Conservation (phyloP, 2,113 vertebrate genomes). For the Uropsilus gracilis region DNA sequence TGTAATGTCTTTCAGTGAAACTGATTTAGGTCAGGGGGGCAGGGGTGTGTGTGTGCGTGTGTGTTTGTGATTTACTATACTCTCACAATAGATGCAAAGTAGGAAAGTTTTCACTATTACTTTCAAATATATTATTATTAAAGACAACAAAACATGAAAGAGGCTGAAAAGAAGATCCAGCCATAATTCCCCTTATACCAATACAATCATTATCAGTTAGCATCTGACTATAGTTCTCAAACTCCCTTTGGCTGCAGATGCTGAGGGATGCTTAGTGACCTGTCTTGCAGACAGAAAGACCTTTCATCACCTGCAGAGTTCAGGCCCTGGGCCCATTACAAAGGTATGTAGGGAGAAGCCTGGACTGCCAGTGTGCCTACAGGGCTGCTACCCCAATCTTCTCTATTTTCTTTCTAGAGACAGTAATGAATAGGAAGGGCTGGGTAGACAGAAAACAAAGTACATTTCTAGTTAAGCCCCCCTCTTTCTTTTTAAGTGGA, state of each 20-base stretch:
- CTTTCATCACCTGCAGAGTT: not conserved
- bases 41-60: too few species aligned
- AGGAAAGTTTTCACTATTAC: not conserved
- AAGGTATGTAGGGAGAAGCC: not conserved
- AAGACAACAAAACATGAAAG: conserved; percentile 9
- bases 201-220: not conserved
- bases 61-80: not conserved
- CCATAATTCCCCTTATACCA: not conserved
- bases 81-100: not conserved
- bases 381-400: not conserved
- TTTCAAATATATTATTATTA: conserved; percentile 1
- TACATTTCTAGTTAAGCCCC: not conserved
- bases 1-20: not conserved
- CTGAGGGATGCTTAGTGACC: not conserved
- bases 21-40: not conserved
- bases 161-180: not conserved
- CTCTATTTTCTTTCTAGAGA: not conserved
- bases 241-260: not conserved
- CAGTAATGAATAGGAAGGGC: not conserved
- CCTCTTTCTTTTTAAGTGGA: not conserved
- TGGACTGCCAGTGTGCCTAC: fast-evolving
- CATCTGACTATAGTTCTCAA: not conserved
- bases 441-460: not conserved
- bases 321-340: not conserved
- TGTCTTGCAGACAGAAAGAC: not conserved